A percentile compares a stretch with the other conserved stretches of the same genome.
phyloP scores from a whole-genome alignment of 2,888 invertebrate genomes.

The Andrena dorsata region DNA sequence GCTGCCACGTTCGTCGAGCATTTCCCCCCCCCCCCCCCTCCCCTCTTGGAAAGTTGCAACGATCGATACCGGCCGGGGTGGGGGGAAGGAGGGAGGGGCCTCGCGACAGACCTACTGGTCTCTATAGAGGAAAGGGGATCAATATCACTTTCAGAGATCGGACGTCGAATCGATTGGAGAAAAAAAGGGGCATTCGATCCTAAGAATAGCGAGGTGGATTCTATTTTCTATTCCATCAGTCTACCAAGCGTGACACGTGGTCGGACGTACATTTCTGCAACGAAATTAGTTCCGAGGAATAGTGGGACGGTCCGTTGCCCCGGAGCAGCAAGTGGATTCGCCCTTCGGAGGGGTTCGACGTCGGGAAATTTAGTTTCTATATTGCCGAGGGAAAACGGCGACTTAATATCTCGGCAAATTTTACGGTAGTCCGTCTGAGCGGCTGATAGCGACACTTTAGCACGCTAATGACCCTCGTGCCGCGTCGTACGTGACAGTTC shows the following conservation, averaged over 20 bases:
- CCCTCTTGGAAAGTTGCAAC: not conserved
- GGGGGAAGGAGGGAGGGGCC: not conserved
- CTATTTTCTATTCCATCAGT: not conserved
- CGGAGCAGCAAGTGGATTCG: too few species aligned
- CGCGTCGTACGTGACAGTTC: slow-evolving; percentile 2
- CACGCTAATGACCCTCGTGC: not conserved
- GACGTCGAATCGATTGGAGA: not conserved
- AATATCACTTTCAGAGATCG: slow-evolving; percentile 6
- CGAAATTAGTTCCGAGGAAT: too few species aligned
- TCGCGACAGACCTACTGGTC: not conserved
- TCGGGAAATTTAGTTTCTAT: not conserved
- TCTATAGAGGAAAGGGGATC: not conserved
- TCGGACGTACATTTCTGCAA: not conserved
- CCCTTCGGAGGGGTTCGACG: too few species aligned
- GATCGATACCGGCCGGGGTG: not conserved
- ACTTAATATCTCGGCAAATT: not conserved
- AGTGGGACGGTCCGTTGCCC: too few species aligned
- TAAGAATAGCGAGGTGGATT: not conserved
- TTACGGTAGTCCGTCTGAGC: not conserved
- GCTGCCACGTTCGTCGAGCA: not conserved
- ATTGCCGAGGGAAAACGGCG: not conserved
- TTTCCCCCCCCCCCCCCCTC: not conserved
- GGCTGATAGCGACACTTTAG: not conserved
- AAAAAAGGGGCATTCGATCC: not conserved
- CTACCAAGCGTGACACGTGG: not conserved